Evolutionary conservation across 2,113 vertebrate species (phyloP), one percentile per base, ranked within the genome.

Genomic region (Lathamus discolor): DNA sequence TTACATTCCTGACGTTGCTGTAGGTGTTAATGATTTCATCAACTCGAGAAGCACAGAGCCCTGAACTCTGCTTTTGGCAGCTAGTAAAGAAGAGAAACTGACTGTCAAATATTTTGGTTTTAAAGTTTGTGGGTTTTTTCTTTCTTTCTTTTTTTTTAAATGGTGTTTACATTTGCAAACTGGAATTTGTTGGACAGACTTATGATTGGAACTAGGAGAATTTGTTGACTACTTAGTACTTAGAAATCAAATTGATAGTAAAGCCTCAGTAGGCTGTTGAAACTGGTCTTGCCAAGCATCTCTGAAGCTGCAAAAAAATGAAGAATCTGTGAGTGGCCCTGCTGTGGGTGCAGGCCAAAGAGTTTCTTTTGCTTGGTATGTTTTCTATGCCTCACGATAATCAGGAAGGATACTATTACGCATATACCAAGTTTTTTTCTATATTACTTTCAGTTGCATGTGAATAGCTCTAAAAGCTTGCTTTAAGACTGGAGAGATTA

Each of bases 1-100:
- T 96, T 88, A 90, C 93, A 92, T 96, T 96, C 95, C 90, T 96
- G 70, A 93, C 3, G 2, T 83, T 94, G 95, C 95, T 96, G 88
- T 95, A 92, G 85, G 95, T 96, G 95, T 96, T 96, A 96, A 96
- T 96, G 90, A 94, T 93, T 97, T 96, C 88, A 93, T 96, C 90
- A 94, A 72, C 66, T 94, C 14, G 6, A 95, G 76, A 92, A 96
- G 83, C 64, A 51, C 43, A 41, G 66, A 55, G 48, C 73, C 51
- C 73, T 95, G 90, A 96, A 94, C 95, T 94, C 88, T 92, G 76
- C 64, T 94, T 35, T 93, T 96, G 94, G 92, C 88, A 93, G 88
- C 88, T 86, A 90, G 61, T 96, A 84, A 94, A 94, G 83, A 83
- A 74, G 51, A 75, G 82, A 92, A 96, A 86, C 59, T 86, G 68